A percentile compares a stretch with the other conserved stretches of the same genome.
Evolutionary conservation across 2,797 vertebrate genomes (phyloP).

Genomic region (Xiphorhynchus erythropygius): DNA sequence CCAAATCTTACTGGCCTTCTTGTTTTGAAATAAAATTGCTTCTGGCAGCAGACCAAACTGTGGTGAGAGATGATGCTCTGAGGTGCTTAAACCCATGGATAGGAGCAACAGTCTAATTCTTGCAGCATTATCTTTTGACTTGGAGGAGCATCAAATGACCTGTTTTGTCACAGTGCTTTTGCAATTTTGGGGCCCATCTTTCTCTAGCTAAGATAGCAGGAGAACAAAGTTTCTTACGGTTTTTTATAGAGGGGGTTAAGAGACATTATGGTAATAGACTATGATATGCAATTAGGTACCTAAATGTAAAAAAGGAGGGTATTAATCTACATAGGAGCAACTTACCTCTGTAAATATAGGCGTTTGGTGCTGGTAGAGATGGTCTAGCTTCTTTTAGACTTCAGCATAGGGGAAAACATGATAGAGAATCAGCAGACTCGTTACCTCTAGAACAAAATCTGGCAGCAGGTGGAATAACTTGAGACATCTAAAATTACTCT

Average conservation of each 20-base stretch:
- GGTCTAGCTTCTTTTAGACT: not conserved
- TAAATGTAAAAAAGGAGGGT: not conserved
- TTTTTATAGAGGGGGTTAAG: not conserved
- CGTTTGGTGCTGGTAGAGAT: not conserved
- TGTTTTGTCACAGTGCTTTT: not conserved
- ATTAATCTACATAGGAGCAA: not conserved
- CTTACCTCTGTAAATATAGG: not conserved
- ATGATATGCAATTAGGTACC: not conserved
- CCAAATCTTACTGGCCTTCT: not conserved
- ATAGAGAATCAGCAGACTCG: not conserved
- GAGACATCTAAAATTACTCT: not conserved
- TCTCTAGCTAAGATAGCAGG: not conserved
- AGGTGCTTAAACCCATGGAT: not conserved
- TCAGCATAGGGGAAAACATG: not conserved
- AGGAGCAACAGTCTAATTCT: not conserved
- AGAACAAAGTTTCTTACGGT: fast-evolving
- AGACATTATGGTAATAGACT: not conserved
- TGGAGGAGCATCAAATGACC: not conserved
- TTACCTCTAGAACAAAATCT: not conserved
- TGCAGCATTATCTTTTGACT: not conserved
- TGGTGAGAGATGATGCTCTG: not conserved
- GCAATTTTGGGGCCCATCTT: not conserved
- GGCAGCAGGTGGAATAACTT: not conserved
- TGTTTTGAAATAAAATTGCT: not conserved
- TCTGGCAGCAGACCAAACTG: not conserved